phyloP scores from a whole-genome alignment of 2,113 vertebrate genomes.

The Psittacara wagleri region DNA sequence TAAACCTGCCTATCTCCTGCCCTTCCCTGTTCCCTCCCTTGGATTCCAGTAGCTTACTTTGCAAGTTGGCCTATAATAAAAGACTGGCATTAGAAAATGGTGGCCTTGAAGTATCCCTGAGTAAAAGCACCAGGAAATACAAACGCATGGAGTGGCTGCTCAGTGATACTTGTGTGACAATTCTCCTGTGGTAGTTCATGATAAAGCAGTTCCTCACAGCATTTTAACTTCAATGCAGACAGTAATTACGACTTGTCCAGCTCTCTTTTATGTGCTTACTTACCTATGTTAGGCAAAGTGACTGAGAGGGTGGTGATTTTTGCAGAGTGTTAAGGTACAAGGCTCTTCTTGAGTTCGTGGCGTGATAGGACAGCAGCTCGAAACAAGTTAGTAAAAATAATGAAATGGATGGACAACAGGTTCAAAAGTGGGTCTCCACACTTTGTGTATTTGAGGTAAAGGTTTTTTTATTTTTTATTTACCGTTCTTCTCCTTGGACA shows the following conservation, averaged over 20 bases:
- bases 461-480: not conserved
- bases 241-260: not conserved
- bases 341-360: not conserved
- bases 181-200: not conserved
- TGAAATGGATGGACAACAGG: not conserved
- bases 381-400: not conserved
- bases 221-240: not conserved
- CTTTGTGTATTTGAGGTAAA: not conserved
- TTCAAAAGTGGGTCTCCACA: not conserved
- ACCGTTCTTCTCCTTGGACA: not conserved
- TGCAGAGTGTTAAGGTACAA: not conserved
- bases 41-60: not conserved
- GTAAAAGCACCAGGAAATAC: not conserved
- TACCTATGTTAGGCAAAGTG: not conserved
- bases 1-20: not conserved
- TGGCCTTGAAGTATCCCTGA: not conserved
- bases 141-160: not conserved
- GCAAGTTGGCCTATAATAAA: not conserved
- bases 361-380: not conserved
- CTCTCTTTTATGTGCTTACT: not conserved
- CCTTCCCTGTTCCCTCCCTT: accelerated
- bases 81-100: not conserved
- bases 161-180: not conserved
- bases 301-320: not conserved
- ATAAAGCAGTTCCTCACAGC: not conserved